Base-by-base conservation (phyloP, 2,113 vertebrate species). In the Gasterosteus nipponicus region DNA sequence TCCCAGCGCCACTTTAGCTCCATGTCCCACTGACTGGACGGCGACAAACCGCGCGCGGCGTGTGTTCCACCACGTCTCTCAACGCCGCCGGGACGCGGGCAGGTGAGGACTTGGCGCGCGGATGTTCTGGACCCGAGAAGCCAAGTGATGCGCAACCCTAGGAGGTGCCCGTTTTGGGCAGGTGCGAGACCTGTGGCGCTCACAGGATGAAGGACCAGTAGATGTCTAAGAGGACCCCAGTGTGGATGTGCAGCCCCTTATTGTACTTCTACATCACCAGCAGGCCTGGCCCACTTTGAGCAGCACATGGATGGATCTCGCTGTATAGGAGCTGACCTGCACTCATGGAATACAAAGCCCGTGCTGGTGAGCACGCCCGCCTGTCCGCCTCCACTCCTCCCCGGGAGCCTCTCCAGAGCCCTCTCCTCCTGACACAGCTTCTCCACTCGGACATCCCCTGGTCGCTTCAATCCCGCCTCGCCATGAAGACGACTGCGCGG, bases 131-230 rank as follows among this genome's bases (percentile, higher is more conserved):
- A 65, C 9, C 7, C 18, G 47, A 42, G 69, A 26, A 35, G 18
- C 44, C 69, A 10, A 47, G 73, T 41, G 73, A 92, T 86, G 92
- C 82, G 65, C 80, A 64, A 76, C 85, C 77, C 39, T 71, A 15
- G 78, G 72, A 65, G 86, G 86, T 90, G 89, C 71, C 62, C 11
- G 57, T 76, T 38, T 38, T 66, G 90, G 88, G 85, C 92, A 91
- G 89, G 92, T 91, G 78, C 82, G 84, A 91, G 93, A 93, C 91
- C 92, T 92, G 92, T 92, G 89, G 92, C 85, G 80, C 73, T 16
- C 69, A 1, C 42, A 33, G 69, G 76, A 82, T 82, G 79, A 68
- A 68, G 82, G 73, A 58, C 26, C 77, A 51, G 73, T 75, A 67
- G 78, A 68, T 77, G 67, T 75, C 74, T 76, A 44, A 26, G 19